A percentile compares a stretch with the other conserved stretches of the same genome.
These are phyloP conservation scores for Scolanthus callimorphus DNA, from an alignment of 92 coral and sea anemone species.

Conservation along the genomic window DNA sequence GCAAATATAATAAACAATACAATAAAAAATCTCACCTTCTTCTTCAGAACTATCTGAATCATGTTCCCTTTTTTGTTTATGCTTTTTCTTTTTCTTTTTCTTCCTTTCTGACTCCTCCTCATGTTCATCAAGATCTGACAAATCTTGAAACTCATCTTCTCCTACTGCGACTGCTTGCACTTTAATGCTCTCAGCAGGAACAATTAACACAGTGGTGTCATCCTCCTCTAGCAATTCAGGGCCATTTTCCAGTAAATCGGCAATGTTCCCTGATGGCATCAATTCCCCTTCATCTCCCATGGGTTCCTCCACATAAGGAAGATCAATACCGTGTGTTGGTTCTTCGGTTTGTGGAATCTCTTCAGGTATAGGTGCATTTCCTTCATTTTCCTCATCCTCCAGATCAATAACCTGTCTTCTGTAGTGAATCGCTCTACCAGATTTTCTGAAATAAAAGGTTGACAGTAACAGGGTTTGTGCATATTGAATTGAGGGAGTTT, in stretches of 20 bases:
- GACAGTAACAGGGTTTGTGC: too few species aligned
- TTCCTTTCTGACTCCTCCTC: not conserved
- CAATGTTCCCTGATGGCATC: not conserved
- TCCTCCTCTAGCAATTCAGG: conserved; percentile 17
- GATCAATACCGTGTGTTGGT: not conserved
- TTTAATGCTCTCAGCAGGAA: conserved; percentile 25
- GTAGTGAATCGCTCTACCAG: conserved; percentile 12
- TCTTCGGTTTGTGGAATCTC: too few species aligned
- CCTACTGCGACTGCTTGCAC: conserved; percentile 20
- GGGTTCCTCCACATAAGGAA: not conserved
- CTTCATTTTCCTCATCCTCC: not conserved
- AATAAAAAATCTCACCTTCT: too few species aligned
- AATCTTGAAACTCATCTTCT: conserved; percentile 15
- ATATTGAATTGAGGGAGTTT: too few species aligned
- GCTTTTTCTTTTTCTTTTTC: conserved; percentile 4
- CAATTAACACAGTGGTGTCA: conserved; percentile 16
- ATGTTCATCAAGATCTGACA: not conserved
- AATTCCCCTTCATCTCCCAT: not conserved
- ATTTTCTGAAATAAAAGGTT: too few species aligned
- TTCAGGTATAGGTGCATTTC: not conserved
- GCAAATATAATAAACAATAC: too few species aligned
- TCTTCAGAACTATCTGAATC: too few species aligned
- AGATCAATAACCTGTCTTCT: not conserved
- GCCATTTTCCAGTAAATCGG: not conserved
- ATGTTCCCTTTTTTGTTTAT: conserved; percentile 20